These are phyloP conservation scores for Drosophila auraria DNA, from an alignment of 1,140 invertebrate species.

Conservation along the genomic window DNA sequence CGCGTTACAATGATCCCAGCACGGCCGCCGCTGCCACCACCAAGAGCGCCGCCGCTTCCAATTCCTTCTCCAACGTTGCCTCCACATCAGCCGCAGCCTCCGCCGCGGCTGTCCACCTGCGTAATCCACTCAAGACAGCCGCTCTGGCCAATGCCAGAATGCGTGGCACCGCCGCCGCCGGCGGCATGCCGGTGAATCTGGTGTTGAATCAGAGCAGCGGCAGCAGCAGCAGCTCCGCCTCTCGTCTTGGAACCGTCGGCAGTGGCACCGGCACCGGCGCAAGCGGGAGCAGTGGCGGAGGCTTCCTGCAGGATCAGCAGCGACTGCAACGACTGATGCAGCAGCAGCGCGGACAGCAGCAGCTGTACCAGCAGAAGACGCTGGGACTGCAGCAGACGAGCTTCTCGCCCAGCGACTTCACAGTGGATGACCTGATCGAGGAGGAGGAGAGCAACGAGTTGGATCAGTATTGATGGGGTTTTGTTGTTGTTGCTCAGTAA, in stretches of 20 bases:
- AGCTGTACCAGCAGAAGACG: conserved; percentile 13
- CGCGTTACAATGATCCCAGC: conserved; percentile 69
- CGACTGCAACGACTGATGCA: neutral
- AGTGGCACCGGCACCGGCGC: neutral
- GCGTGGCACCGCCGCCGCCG: neutral
- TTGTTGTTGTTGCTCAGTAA: conserved; percentile 1
- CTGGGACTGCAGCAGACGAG: neutral
- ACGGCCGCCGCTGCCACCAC: neutral
- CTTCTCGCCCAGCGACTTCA: conserved; percentile 60
- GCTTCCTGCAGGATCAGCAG: neutral
- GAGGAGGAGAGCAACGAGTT: conserved; percentile 50
- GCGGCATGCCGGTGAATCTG: neutral
- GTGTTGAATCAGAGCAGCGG: conserved; percentile 37
- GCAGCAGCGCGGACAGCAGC: neutral
- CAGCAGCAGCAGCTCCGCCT: conserved; percentile 15
- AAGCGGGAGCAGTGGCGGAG: neutral
- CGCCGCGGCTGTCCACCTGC: conserved; percentile 11
- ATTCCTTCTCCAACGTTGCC: conserved; percentile 12
- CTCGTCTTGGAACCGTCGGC: conserved; percentile 18
- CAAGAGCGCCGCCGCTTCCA: neutral
- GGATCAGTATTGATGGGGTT: conserved; percentile 41
- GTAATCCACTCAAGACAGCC: conserved; percentile 32
- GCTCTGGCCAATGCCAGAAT: conserved; percentile 26
- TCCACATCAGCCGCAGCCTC: neutral
- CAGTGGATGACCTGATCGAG: conserved; percentile 70